Evolutionary conservation across 2,113 vertebrate genomes (phyloP).

Genomic region (Silurus asotus): DNA sequence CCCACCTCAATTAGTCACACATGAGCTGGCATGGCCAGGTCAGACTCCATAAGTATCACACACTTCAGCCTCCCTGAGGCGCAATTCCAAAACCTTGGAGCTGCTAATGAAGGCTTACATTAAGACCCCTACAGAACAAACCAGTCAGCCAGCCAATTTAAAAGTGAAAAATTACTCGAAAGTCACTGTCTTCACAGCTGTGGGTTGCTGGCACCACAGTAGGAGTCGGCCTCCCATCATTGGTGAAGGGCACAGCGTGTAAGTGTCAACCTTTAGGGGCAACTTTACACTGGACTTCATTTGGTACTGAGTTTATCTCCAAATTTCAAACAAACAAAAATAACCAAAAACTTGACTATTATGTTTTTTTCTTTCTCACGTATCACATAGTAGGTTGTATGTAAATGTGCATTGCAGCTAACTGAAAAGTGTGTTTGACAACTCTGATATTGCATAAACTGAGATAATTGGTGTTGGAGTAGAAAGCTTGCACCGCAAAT

Average conservation of each 20-base stretch:
- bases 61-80: slow-evolving; percentile 58
- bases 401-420: slow-evolving; percentile 29
- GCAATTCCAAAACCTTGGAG: slow-evolving; percentile 51
- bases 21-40: slow-evolving; percentile 63
- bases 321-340: neutral
- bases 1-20: slow-evolving; percentile 69
- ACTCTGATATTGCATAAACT: slow-evolving; percentile 50
- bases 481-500: slow-evolving; percentile 61
- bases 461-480: slow-evolving; percentile 57
- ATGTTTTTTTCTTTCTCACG: neutral
- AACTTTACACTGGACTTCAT: neutral
- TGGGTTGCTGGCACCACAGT: slow-evolving; percentile 35
- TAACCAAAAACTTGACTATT: neutral
- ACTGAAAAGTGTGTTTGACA: slow-evolving; percentile 47
- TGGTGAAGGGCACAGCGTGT: slow-evolving; percentile 4
- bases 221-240: slow-evolving; percentile 28
- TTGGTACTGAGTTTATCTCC: neutral
- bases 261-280: neutral
- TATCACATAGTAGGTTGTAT: neutral
- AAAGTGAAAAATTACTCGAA: slow-evolving; percentile 71
- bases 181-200: slow-evolving; percentile 58
- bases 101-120: slow-evolving; percentile 70
- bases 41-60: slow-evolving; percentile 56
- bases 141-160: slow-evolving; percentile 70
- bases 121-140: slow-evolving; percentile 53